These are phyloP conservation scores for Dusona sp. DNA, from an alignment of 2,888 invertebrate genomes.

Conservation along the genomic window DNA sequence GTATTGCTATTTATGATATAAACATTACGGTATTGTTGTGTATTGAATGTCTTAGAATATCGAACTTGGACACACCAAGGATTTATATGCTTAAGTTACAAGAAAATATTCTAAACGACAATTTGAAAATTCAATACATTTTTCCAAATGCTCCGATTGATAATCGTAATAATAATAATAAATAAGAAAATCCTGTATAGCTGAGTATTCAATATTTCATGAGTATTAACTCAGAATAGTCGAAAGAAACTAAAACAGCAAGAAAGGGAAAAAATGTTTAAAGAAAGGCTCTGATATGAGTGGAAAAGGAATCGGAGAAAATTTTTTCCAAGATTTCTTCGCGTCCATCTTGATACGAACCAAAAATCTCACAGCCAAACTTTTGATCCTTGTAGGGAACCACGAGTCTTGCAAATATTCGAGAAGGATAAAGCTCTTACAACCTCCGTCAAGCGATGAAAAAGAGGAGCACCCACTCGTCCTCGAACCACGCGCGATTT, in stretches of 20 bases:
- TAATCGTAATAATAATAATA: not conserved
- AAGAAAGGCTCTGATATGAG: not conserved
- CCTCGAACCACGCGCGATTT: constrained; percentile 67
- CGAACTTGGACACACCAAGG: not conserved
- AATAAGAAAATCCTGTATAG: not conserved
- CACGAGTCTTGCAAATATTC: not conserved
- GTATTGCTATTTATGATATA: not conserved
- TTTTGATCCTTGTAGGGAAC: not conserved
- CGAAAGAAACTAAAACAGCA: not conserved
- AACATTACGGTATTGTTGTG: not conserved
- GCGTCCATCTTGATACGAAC: constrained; percentile 15
- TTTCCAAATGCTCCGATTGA: not conserved
- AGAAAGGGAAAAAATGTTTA: not conserved
- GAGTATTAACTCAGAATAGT: not conserved
- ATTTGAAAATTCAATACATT: not conserved
- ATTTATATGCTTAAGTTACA: not conserved
- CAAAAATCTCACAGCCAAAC: constrained; percentile 4
- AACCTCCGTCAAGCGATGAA: constrained; percentile 48
- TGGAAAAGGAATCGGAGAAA: constrained; percentile 6
- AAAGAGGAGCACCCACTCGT: constrained; percentile 70
- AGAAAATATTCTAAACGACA: not conserved
- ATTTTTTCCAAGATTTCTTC: constrained; percentile 35
- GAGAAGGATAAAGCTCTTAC: constrained; percentile 23
- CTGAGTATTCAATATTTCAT: not conserved
- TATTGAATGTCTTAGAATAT: not conserved